Percentiles rank a stretch among this genome's conserved stretches.
These are phyloP conservation scores for Mus musculus DNA, from an alignment of 2,113 vertebrate species.

Conservation along the genomic window DNA sequence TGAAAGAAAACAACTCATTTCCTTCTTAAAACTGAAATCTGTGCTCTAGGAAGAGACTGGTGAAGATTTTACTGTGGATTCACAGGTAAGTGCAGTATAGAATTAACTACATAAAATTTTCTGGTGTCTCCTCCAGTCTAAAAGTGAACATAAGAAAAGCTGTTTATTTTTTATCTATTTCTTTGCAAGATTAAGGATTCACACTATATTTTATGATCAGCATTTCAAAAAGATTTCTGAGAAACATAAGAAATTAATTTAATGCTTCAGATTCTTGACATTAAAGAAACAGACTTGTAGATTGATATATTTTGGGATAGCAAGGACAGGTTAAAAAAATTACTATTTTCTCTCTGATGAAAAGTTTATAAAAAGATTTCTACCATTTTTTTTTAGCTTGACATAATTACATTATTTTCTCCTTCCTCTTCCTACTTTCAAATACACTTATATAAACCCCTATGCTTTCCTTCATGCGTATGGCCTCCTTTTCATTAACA, in stretches of 20 bases:
- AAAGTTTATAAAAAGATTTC: neutral
- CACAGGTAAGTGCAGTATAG: neutral
- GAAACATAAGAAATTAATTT: neutral
- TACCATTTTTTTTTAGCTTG: too few relatives aligned
- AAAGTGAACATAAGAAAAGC: neutral
- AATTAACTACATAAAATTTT: neutral
- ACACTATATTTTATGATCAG: neutral
- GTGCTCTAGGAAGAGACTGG: neutral
- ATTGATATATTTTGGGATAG: neutral
- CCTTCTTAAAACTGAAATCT: neutral
- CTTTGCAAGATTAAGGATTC: neutral
- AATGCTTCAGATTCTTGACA: neutral
- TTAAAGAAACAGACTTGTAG: too few relatives aligned
- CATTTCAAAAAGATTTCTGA: neutral
- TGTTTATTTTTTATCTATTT: too few relatives aligned
- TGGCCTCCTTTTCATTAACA: neutral
- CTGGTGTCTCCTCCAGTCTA: neutral
- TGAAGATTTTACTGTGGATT: neutral
- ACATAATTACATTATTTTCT: neutral
- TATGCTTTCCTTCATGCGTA: neutral
- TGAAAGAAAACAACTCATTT: neutral
- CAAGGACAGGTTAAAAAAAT: neutral
- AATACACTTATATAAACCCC: neutral
- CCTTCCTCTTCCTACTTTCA: neutral
- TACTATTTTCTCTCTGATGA: neutral